Percentiles rank a stretch among this genome's conserved stretches.
Evolutionary conservation across 2,888 invertebrate genomes (phyloP).

Genomic region (Pterobdella sp.): DNA sequence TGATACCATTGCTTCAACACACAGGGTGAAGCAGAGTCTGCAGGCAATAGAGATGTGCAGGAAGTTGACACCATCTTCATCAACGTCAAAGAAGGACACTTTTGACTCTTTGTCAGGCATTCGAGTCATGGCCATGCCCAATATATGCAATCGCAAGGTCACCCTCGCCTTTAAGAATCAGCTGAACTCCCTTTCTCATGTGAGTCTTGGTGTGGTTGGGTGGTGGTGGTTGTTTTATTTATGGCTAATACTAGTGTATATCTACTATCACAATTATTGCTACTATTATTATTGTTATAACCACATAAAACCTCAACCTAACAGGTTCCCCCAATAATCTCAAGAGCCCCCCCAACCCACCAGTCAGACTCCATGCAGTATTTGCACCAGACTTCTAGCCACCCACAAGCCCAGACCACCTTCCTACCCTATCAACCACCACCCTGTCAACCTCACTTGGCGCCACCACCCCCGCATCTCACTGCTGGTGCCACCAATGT

Average conservation of each 20-base stretch:
- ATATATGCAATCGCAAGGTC: conserved; percentile 53
- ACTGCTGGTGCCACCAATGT: conserved; percentile 49
- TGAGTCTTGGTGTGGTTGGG: conserved; percentile 33
- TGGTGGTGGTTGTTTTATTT: background rate
- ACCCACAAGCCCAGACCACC: conserved; percentile 46
- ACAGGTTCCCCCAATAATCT: conserved; percentile 12
- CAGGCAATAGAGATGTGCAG: conserved; percentile 88
- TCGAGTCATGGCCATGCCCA: conserved; percentile 40
- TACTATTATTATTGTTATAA: too few relatives aligned
- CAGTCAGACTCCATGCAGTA: conserved; percentile 44
- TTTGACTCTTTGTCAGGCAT: conserved; percentile 44
- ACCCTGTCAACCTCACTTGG: conserved; percentile 50
- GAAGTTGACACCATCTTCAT: conserved; percentile 42
- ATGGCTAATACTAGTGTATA: background rate
- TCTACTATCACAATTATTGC: too few relatives aligned
- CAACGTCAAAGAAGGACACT: conserved; percentile 41
- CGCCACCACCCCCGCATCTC: conserved; percentile 67
- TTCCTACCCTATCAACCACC: conserved; percentile 47
- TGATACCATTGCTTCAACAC: background rate
- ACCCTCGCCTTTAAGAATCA: conserved; percentile 82
- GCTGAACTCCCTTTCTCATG: conserved; percentile 51
- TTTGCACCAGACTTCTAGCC: conserved; percentile 66
- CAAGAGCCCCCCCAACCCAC: conserved; percentile 18
- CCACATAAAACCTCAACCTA: background rate
- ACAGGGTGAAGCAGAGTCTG: conserved; percentile 79